Evolutionary conservation across 2,888 invertebrate genomes (phyloP).

Genomic region (Eristalis arbustorum): DNA sequence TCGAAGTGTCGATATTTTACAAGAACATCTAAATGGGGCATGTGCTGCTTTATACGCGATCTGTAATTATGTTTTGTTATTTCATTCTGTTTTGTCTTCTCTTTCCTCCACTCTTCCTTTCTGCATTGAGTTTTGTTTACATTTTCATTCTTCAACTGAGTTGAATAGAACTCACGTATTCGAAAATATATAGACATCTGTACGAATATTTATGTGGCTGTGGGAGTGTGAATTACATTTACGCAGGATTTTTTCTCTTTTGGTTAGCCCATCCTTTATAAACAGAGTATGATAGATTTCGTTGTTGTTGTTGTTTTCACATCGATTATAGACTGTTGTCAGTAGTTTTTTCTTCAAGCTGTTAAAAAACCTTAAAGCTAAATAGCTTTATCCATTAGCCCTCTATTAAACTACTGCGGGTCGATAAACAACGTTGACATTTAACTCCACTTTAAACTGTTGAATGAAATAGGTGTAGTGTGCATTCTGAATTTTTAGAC

Average conservation of each 20-base stretch:
- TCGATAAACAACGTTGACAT: too few relatives aligned
- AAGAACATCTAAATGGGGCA: conserved; percentile 17
- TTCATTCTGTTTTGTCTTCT: neutral
- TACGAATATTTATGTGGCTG: neutral
- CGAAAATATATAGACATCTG: neutral
- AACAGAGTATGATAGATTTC: neutral
- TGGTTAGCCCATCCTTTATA: neutral
- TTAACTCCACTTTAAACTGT: too few relatives aligned
- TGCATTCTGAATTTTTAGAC: too few relatives aligned
- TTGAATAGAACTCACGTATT: conserved; percentile 20
- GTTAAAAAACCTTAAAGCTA: too few relatives aligned
- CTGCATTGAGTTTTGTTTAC: conserved; percentile 33
- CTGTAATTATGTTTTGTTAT: conserved; percentile 38
- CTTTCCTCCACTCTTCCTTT: neutral
- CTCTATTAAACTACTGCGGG: too few relatives aligned
- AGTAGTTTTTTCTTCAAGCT: too few relatives aligned
- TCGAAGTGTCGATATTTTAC: conserved; percentile 16
- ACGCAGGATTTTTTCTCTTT: neutral
- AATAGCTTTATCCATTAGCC: too few relatives aligned
- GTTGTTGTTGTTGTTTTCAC: too few relatives aligned
- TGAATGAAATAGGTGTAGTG: too few relatives aligned
- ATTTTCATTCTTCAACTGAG: conserved; percentile 7
- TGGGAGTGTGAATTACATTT: conserved; percentile 1
- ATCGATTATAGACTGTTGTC: too few relatives aligned
- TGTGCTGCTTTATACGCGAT: conserved; percentile 26